phyloP scores from a whole-genome alignment of 53 echinoderm and acorn worm genomes.

The Hippasteria phrygiana region DNA sequence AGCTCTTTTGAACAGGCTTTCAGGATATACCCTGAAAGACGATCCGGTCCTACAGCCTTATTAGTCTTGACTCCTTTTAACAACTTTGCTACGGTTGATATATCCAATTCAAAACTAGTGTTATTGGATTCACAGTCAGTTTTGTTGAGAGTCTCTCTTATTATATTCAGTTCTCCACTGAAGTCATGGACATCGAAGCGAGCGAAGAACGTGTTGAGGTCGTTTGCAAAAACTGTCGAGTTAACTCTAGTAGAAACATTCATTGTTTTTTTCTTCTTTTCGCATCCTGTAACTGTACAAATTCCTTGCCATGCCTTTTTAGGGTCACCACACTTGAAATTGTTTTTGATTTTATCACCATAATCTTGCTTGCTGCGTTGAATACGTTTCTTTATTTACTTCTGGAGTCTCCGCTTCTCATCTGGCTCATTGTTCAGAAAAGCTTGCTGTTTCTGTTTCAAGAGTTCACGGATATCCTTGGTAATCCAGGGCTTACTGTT shows the following conservation, averaged over 20 bases:
- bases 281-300: not conserved
- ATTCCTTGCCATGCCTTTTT: not conserved
- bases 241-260: not conserved
- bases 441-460: constrained; percentile 12
- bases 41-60: too few species aligned
- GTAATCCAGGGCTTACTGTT: constrained; percentile 6
- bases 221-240: not conserved
- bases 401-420: constrained; percentile 7
- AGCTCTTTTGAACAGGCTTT: too few species aligned
- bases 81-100: not conserved
- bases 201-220: not conserved
- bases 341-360: not conserved
- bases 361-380: not conserved
- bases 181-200: constrained; percentile 8
- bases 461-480: not conserved
- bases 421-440: not conserved
- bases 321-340: not conserved
- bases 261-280: not conserved
- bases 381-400: not conserved
- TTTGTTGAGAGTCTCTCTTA: not conserved
- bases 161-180: constrained; percentile 3
- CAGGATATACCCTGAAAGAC: too few species aligned
- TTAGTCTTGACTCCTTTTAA: too few species aligned
- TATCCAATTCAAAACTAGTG: not conserved
- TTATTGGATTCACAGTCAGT: not conserved